These are phyloP conservation scores for Phymanthus crucifer DNA, from an alignment of 92 coral and sea anemone genomes.

Conservation along the genomic window DNA sequence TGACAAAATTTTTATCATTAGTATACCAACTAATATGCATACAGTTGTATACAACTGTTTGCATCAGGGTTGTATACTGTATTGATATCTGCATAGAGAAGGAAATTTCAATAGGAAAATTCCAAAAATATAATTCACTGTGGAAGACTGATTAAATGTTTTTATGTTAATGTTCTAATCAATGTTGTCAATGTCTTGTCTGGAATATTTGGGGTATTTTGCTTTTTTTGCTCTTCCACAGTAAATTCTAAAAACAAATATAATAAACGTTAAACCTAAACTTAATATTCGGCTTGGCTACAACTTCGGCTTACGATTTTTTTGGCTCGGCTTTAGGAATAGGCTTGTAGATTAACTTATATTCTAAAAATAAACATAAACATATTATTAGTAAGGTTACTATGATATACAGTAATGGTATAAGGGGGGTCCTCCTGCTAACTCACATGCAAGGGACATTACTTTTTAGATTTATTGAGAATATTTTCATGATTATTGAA, in stretches of 20 bases:
- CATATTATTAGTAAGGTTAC: too few relatives aligned
- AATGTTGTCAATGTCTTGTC: background rate
- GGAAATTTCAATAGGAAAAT: background rate
- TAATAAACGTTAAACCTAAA: background rate
- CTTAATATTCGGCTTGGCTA: background rate
- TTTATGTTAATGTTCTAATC: background rate
- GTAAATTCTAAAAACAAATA: background rate
- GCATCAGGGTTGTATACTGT: background rate
- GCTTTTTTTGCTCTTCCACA: slow-evolving; percentile 4
- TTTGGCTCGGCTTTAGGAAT: background rate
- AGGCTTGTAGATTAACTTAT: background rate
- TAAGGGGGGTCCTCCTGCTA: background rate
- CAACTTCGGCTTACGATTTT: background rate
- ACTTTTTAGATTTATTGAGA: background rate
- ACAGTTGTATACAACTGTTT: background rate
- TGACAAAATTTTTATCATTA: background rate
- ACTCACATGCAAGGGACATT: background rate
- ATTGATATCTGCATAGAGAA: background rate
- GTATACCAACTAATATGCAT: background rate
- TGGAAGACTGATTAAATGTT: background rate
- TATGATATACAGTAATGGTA: background rate
- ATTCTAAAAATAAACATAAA: background rate
- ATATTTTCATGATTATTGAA: background rate
- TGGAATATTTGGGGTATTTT: too few relatives aligned
- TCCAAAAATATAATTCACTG: background rate